phyloP scores from a whole-genome alignment of 2,888 invertebrate species.

The Lapara coniferarum region DNA sequence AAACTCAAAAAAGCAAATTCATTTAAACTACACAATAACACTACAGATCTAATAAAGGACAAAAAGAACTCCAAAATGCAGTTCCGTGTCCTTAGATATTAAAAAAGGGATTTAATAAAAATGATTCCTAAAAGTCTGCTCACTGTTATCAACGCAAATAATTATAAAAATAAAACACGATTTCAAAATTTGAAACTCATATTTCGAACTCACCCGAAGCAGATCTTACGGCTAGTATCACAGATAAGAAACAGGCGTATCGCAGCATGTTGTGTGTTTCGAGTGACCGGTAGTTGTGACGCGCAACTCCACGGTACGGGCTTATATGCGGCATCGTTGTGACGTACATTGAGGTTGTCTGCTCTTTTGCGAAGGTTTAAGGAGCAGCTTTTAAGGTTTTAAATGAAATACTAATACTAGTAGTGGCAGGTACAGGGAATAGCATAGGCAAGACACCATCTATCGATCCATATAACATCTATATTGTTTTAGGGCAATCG shows the following conservation, averaged over 20 bases:
- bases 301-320: constrained; percentile 9
- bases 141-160: background rate
- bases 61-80: too few relatives aligned
- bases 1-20: too few relatives aligned
- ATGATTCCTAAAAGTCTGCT: background rate
- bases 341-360: background rate
- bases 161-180: background rate
- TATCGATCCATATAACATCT: too few relatives aligned
- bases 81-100: background rate
- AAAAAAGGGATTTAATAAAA: background rate
- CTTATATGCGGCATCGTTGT: background rate
- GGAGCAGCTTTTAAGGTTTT: background rate
- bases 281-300: constrained; percentile 26
- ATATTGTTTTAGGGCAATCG: background rate
- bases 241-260: constrained; percentile 55
- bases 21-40: too few relatives aligned
- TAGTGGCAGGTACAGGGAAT: too few relatives aligned
- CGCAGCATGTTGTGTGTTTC: constrained; percentile 44
- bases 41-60: too few relatives aligned
- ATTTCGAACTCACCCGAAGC: constrained; percentile 49
- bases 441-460: too few relatives aligned
- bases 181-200: background rate
- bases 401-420: background rate
- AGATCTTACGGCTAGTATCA: constrained; percentile 51
- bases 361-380: constrained; percentile 6